A percentile compares a stretch with the other conserved stretches of the same genome.
These are phyloP conservation scores for Phyllotis vaccarum DNA, from an alignment of 2,797 vertebrate genomes.

Conservation along the genomic window DNA sequence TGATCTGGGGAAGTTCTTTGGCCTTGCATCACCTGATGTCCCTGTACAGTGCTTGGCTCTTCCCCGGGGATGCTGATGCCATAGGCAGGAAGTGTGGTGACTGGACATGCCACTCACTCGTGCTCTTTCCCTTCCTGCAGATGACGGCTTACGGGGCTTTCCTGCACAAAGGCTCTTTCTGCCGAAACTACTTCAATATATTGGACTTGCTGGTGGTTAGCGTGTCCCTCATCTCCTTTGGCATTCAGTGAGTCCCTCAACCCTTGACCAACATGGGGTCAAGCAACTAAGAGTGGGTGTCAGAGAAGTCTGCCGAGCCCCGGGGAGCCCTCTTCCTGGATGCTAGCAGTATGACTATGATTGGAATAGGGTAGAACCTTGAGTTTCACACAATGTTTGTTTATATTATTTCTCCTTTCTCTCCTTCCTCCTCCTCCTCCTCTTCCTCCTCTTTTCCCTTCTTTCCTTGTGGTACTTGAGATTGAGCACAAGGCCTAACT, in stretches of 20 bases:
- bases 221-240: conserved; percentile 99
- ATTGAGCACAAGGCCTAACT: not conserved
- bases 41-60: not conserved
- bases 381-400: rapidly evolving
- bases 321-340: not conserved
- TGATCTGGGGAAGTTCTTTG: not conserved
- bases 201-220: conserved; percentile 99
- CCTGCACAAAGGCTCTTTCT: conserved; percentile 99
- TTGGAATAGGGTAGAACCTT: not conserved
- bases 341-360: not conserved
- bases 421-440: not conserved
- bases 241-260: conserved; percentile 96
- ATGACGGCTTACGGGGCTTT: conserved; percentile 99
- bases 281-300: not conserved
- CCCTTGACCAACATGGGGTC: not conserved
- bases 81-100: not conserved
- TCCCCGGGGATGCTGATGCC: not conserved
- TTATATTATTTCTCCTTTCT: not conserved
- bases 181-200: conserved; percentile 99
- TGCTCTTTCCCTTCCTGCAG: conserved; percentile 87
- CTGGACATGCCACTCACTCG: conserved; percentile 65
- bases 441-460: not conserved
- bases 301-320: not conserved
- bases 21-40: not conserved
- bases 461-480: not conserved